Evolutionary conservation across 2,113 vertebrate genomes (phyloP).

Genomic region (Lucifuga dentata): DNA sequence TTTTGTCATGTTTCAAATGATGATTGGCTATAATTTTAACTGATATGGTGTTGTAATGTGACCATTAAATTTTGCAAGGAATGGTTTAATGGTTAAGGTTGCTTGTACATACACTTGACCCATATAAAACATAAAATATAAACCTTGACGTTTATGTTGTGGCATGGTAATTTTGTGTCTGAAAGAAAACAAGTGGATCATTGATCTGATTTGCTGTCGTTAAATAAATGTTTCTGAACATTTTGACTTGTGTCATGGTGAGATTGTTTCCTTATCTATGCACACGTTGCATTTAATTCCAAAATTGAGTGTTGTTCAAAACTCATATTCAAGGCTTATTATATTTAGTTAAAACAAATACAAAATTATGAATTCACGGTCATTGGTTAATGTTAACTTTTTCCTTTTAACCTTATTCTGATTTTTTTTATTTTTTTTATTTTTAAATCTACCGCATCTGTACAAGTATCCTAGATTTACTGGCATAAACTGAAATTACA

Average conservation of each 20-base stretch:
- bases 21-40: slow-evolving; percentile 83
- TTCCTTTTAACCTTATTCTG: too few species aligned
- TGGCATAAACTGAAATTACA: too few species aligned
- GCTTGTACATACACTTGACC: slow-evolving; percentile 84
- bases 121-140: slow-evolving; percentile 82
- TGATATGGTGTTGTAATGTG: slow-evolving; percentile 88
- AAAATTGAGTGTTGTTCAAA: too few species aligned
- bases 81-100: slow-evolving; percentile 86
- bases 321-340: too few species aligned
- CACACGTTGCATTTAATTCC: neutral
- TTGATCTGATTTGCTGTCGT: slow-evolving; percentile 93
- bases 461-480: too few species aligned
- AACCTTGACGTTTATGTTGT: slow-evolving; percentile 86
- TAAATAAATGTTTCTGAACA: slow-evolving; percentile 97
- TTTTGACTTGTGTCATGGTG: slow-evolving; percentile 56
- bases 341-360: too few species aligned
- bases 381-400: too few species aligned
- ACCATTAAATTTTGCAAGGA: slow-evolving; percentile 83
- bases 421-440: too few species aligned
- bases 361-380: too few species aligned
- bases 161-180: slow-evolving; percentile 92
- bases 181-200: slow-evolving; percentile 89
- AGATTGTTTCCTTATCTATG: neutral
- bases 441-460: too few species aligned
- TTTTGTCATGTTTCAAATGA: slow-evolving; percentile 79